These are phyloP conservation scores for Vireo griseus DNA, from an alignment of 2,797 vertebrate genomes.

Conservation along the genomic window DNA sequence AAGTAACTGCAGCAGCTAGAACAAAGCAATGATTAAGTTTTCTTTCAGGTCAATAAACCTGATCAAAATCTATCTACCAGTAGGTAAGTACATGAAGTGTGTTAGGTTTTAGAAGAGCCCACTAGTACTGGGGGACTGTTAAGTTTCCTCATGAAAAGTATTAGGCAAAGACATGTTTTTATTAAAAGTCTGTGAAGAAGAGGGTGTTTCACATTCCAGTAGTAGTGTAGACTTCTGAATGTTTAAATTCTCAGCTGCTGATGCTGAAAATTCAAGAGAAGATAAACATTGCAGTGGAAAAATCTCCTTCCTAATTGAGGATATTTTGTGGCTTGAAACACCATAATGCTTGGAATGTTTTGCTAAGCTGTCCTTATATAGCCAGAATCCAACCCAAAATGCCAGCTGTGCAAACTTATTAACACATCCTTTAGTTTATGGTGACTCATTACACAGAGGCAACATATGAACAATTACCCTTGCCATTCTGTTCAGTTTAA, in stretches of 20 bases:
- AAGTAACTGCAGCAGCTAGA: not conserved
- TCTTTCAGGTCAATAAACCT: not conserved
- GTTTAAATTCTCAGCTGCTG: not conserved
- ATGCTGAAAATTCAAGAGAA: not conserved
- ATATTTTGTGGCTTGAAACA: not conserved
- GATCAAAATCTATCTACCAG: not conserved
- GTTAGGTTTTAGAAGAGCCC: not conserved
- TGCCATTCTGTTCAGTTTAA: slow-evolving; percentile 27
- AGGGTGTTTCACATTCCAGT: not conserved
- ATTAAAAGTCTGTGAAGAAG: not conserved
- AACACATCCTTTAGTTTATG: slow-evolving; percentile 16
- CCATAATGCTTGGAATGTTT: not conserved
- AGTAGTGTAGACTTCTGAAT: not conserved
- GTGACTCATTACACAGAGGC: slow-evolving; percentile 42
- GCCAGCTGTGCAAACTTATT: slow-evolving; percentile 45
- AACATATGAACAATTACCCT: not conserved
- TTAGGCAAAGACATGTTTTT: not conserved
- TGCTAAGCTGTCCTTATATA: not conserved
- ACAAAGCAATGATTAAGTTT: not conserved
- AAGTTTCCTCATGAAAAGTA: not conserved
- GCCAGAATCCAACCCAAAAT: not conserved
- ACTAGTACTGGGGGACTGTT: not conserved
- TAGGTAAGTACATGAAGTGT: not conserved
- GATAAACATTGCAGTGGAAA: not conserved
- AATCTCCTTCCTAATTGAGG: not conserved